phyloP scores from a whole-genome alignment of 2,888 invertebrate species.

The Cerastis leucographa region DNA sequence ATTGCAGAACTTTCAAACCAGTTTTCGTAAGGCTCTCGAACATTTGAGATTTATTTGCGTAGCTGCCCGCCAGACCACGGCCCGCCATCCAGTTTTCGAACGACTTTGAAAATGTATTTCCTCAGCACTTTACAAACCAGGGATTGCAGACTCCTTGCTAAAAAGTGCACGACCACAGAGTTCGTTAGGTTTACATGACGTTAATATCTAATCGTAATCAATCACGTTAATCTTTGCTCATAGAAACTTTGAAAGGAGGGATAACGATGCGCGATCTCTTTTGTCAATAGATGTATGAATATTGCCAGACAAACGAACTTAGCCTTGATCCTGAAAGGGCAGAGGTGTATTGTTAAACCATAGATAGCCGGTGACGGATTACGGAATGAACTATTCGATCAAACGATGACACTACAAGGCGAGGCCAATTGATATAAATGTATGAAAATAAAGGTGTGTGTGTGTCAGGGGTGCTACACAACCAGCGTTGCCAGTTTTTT shows the following conservation, averaged over 20 bases:
- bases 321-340: slow-evolving; percentile 55
- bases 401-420: slow-evolving; percentile 34
- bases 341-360: slow-evolving; percentile 42
- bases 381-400: slow-evolving; percentile 45
- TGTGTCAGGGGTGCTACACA: not conserved
- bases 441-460: slow-evolving; percentile 26
- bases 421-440: slow-evolving; percentile 28
- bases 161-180: slow-evolving; percentile 40
- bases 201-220: slow-evolving; percentile 54
- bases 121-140: slow-evolving; percentile 28
- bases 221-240: slow-evolving; percentile 60
- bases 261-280: slow-evolving; percentile 42
- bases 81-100: slow-evolving; percentile 41
- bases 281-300: not conserved
- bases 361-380: slow-evolving; percentile 41
- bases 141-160: slow-evolving; percentile 33
- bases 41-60: slow-evolving; percentile 47
- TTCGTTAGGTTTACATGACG: slow-evolving; percentile 41
- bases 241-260: slow-evolving; percentile 57
- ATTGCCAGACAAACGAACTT: not conserved
- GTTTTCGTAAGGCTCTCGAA: slow-evolving; percentile 33
- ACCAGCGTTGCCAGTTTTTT: too few relatives aligned
- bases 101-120: slow-evolving; percentile 47
- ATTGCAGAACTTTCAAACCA: slow-evolving; percentile 52
- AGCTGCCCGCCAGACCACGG: slow-evolving; percentile 16